Conservation (phyloP, 2,113 vertebrate genomes). For the Merops nubicus region DNA sequence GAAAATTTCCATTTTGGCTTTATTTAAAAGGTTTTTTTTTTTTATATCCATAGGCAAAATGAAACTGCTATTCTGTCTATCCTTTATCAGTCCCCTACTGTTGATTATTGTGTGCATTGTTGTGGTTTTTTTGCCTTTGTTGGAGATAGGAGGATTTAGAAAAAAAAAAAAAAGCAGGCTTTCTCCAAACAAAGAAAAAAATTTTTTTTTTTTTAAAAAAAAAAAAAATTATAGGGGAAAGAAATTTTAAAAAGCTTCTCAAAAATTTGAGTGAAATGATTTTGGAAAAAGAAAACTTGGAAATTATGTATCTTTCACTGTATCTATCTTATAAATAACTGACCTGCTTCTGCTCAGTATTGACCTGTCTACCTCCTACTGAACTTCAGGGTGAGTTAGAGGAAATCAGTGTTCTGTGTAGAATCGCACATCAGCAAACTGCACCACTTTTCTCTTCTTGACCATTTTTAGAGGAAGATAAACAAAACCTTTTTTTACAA, state of each 20-base stretch:
- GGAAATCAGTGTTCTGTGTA: not conserved
- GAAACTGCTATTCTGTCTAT: not conserved
- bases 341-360: not conserved
- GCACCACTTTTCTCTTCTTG: not conserved
- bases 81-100: not conserved
- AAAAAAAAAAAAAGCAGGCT: not conserved
- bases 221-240: not conserved
- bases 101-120: not conserved
- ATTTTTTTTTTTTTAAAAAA: not conserved
- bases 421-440: not conserved
- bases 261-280: not conserved
- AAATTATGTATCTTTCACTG: not conserved
- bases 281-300: not conserved
- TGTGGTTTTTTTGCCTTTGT: not conserved
- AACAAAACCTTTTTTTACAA: not conserved
- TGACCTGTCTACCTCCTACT: not conserved
- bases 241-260: not conserved
- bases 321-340: not conserved
- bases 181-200: not conserved
- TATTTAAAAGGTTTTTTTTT: not conserved
- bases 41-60: not conserved
- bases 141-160: not conserved
- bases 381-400: not conserved
- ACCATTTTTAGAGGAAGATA: not conserved
- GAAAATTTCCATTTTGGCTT: not conserved